phyloP scores from a whole-genome alignment of 1,140 invertebrate species.

The Chrysopa pallens region DNA sequence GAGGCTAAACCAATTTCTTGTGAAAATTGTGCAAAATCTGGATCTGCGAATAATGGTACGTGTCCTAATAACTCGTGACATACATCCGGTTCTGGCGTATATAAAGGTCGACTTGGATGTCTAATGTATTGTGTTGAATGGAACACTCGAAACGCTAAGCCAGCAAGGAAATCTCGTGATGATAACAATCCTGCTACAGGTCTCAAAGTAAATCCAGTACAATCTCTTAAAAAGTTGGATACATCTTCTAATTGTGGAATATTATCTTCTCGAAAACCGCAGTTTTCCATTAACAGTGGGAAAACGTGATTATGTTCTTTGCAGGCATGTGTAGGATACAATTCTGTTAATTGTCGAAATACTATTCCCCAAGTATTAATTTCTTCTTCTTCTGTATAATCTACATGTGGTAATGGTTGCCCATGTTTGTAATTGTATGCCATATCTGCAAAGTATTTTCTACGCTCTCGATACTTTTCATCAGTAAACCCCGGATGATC shows the following conservation, averaged over 20 bases:
- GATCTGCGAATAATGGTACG: slow-evolving; percentile 91
- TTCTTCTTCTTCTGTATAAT: slow-evolving; percentile 82
- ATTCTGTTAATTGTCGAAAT: slow-evolving; percentile 65
- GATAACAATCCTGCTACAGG: slow-evolving; percentile 95
- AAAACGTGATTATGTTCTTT: slow-evolving; percentile 95
- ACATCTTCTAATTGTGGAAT: slow-evolving; percentile 97
- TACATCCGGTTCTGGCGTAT: slow-evolving; percentile 96
- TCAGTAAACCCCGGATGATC: slow-evolving; percentile 98
- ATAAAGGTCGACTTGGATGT: slow-evolving; percentile 82
- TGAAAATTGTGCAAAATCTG: slow-evolving; percentile 93
- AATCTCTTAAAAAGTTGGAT: slow-evolving; percentile 94
- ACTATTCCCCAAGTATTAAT: slow-evolving; percentile 79
- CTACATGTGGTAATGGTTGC: slow-evolving; percentile 66
- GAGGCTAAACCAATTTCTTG: slow-evolving; percentile 94
- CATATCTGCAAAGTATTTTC: slow-evolving; percentile 92
- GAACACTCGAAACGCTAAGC: slow-evolving; percentile 94
- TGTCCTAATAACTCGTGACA: slow-evolving; percentile 95
- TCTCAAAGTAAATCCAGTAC: slow-evolving; percentile 87
- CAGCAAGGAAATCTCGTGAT: slow-evolving; percentile 94
- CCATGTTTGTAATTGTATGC: slow-evolving; percentile 93
- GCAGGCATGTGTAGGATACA: slow-evolving; percentile 94
- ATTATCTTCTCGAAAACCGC: slow-evolving; percentile 86
- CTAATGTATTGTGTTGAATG: slow-evolving; percentile 99
- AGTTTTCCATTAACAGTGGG: slow-evolving; percentile 89
- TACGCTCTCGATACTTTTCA: slow-evolving; percentile 50